Percentiles rank a stretch among this genome's conserved stretches.
These are phyloP conservation scores for Pygocentrus nattereri DNA, from an alignment of 2,797 vertebrate genomes.

Conservation along the genomic window DNA sequence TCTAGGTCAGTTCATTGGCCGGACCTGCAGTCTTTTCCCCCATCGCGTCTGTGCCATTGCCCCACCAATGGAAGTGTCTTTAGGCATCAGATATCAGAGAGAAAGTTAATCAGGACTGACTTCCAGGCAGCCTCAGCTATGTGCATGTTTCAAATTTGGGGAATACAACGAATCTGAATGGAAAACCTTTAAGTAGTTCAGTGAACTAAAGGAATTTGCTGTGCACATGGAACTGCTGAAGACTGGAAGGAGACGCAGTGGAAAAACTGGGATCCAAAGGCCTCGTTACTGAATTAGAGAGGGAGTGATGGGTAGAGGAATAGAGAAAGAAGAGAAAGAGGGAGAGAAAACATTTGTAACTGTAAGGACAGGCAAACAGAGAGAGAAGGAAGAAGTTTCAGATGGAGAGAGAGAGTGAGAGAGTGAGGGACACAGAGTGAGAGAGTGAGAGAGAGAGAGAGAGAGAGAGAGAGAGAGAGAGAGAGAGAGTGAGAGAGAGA, in stretches of 20 bases:
- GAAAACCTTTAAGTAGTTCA: not conserved
- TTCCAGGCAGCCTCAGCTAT: not conserved
- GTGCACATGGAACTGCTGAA: constrained; percentile 31
- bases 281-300: not conserved
- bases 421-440: constrained; percentile 34
- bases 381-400: too few relatives aligned
- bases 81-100: not conserved
- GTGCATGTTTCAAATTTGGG: not conserved
- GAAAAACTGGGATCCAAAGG: constrained; percentile 4
- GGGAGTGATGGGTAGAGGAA: constrained; percentile 15
- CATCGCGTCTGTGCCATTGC: constrained; percentile 36
- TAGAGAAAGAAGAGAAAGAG: constrained; percentile 16
- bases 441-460: too few relatives aligned
- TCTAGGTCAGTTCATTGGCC: constrained; percentile 23
- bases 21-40: constrained; percentile 21
- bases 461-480: constrained; percentile 40
- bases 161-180: not conserved
- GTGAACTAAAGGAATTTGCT: constrained; percentile 11
- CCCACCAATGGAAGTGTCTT: constrained; percentile 54
- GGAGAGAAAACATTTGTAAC: constrained; percentile 35
- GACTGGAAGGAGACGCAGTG: not conserved
- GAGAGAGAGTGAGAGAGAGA: constrained; percentile 4
- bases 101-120: constrained; percentile 2
- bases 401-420: constrained; percentile 40
- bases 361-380: constrained; percentile 51